Conservation (phyloP, 2,797 vertebrate genomes). For the Cetoscarus ocellatus region DNA sequence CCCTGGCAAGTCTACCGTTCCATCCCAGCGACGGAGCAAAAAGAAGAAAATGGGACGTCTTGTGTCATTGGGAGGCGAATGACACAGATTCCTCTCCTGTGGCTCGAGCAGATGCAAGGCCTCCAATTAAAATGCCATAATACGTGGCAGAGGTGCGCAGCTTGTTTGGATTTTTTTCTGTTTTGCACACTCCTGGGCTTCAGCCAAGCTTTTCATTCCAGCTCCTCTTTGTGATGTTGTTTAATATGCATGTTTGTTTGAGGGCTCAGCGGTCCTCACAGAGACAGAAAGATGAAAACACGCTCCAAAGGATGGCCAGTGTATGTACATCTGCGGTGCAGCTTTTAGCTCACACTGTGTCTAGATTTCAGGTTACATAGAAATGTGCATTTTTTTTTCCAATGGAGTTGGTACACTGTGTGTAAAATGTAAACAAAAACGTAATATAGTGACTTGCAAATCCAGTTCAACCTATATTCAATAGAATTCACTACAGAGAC, state of each 20-base stretch:
- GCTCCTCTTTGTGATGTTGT: constrained; percentile 7
- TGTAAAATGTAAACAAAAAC: too few species aligned
- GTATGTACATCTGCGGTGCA: not conserved
- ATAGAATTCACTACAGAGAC: too few species aligned
- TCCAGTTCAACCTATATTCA: too few species aligned
- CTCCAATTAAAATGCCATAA: constrained; percentile 72
- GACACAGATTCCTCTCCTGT: constrained; percentile 63
- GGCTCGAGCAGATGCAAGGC: constrained; percentile 44
- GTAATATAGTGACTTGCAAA: too few species aligned
- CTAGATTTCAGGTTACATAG: constrained; percentile 29
- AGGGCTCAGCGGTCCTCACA: constrained; percentile 9
- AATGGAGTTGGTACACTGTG: too few species aligned
- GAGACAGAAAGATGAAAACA: constrained; percentile 11
- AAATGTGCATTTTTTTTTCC: too few species aligned
- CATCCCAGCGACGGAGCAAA: constrained; percentile 56
- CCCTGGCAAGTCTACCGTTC: constrained; percentile 46
- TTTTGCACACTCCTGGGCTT: constrained; percentile 34
- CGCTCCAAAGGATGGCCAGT: constrained; percentile 1
- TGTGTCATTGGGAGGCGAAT: constrained; percentile 60
- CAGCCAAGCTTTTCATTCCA: constrained; percentile 25
- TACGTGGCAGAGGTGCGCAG: constrained; percentile 30
- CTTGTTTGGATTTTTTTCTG: constrained; percentile 57
- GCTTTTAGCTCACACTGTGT: constrained; percentile 10
- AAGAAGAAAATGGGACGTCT: constrained; percentile 53
- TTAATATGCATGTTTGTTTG: constrained; percentile 22